Percentiles rank a stretch among this genome's conserved stretches.
These are phyloP conservation scores for Taurulus bubalis DNA, from an alignment of 2,113 vertebrate genomes.

Conservation along the genomic window DNA sequence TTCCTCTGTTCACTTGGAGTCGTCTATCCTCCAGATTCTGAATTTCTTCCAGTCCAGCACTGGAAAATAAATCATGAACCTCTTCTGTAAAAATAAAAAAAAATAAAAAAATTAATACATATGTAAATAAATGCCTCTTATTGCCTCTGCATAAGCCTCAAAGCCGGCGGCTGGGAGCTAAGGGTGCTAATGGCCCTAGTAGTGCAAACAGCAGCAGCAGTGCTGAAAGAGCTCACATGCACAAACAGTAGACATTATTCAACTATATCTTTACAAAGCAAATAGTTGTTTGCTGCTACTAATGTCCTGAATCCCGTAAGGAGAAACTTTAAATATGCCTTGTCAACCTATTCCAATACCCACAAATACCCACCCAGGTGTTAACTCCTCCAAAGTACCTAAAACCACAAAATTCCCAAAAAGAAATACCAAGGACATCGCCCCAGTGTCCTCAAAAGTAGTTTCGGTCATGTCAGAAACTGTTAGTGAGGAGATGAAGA, in stretches of 20 bases:
- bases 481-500: not conserved
- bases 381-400: not conserved
- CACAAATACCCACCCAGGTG: not conserved
- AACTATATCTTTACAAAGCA: not conserved
- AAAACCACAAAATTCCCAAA: not conserved
- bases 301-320: not conserved
- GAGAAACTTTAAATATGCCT: not conserved
- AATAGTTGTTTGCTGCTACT: not conserved
- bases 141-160: not conserved
- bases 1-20: conserved; percentile 93
- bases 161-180: not conserved
- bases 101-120: conserved; percentile 5
- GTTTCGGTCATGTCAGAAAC: not conserved
- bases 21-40: conserved; percentile 92
- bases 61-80: conserved; percentile 86
- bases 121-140: not conserved
- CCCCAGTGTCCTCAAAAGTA: not conserved
- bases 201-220: not conserved
- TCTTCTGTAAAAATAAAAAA: conserved; percentile 84
- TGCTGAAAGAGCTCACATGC: too few relatives aligned
- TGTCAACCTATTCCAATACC: not conserved
- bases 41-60: conserved; percentile 90
- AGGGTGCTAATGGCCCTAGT: not conserved
- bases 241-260: not conserved
- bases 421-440: not conserved